These are phyloP conservation scores for Elgaria multicarinata DNA, from an alignment of 2,113 vertebrate genomes.

Conservation along the genomic window DNA sequence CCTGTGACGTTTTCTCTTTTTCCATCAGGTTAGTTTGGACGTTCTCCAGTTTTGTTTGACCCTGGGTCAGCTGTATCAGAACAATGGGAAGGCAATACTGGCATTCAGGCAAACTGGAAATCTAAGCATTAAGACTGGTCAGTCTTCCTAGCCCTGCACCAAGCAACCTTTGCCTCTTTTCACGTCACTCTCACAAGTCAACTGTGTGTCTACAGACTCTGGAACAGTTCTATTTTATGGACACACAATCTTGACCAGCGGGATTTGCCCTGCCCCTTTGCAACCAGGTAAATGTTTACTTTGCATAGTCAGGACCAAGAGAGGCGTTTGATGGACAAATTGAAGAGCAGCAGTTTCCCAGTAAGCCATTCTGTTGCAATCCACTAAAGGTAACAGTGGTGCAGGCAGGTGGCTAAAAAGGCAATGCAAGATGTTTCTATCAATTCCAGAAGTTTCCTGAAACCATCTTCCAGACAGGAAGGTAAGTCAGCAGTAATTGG, in stretches of 20 bases:
- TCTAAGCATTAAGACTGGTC: not conserved
- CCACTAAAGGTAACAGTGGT: not conserved
- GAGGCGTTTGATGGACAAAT: not conserved
- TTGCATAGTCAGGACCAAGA: not conserved
- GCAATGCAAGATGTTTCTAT: not conserved
- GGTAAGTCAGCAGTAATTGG: not conserved
- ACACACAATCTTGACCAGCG: not conserved
- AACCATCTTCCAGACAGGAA: not conserved
- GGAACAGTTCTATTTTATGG: not conserved
- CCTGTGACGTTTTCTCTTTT: too few relatives aligned
- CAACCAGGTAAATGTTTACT: conserved; percentile 12
- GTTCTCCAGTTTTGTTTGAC: too few relatives aligned
- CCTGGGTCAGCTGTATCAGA: not conserved
- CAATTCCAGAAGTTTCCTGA: not conserved
- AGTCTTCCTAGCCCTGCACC: too few relatives aligned
- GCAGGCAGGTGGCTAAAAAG: not conserved
- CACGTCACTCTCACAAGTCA: not conserved
- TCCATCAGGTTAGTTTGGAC: too few relatives aligned
- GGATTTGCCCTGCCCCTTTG: not conserved
- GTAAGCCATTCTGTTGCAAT: not conserved
- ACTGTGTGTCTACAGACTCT: too few relatives aligned
- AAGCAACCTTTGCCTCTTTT: not conserved
- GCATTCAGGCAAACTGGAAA: not conserved
- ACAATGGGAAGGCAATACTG: not conserved
- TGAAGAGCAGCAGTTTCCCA: not conserved